Evolutionary conservation across 2,797 vertebrate genomes (phyloP), one percentile per base, ranked within the genome.

Genomic region (Microhierax caerulescens): DNA sequence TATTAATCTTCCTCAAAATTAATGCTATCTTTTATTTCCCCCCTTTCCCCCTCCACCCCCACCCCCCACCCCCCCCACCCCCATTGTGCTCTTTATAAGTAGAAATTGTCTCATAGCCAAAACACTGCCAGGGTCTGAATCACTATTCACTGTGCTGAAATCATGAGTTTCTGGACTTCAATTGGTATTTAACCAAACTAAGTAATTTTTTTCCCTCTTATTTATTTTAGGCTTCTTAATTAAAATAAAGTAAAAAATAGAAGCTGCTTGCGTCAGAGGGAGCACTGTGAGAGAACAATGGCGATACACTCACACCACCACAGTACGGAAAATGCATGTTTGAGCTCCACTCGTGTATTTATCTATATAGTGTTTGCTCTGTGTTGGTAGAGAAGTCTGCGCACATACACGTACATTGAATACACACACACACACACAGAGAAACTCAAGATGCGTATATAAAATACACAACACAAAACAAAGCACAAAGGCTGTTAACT

Each of bases 91-190:
- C 90, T 97, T 96, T 97, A 92, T 94, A 97, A 94, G 81, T 45
- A 96, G 91, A 97, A 97, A 98, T 97, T 95, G 93, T 85, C 95
- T 79, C 93, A 90, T 88, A 95, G 95, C 94, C 96, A 96, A 96
- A 94, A 94, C 73, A 88, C 67, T 97, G 97, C 96, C 96, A 97
- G 92, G 61, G 84, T 96, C 84, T 97, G 97, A 98, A 95, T 97
- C 96, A 97, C 91, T 88, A 95, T 95, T 96, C 95, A 92, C 92
- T 91, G 92, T 93, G 87, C 72, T 94, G 95, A 98, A 97, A 97
- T 93, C 3, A 5, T 97, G 95, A 95, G 82, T 91, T 96, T 91
- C 91, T 96, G 70, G 70, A 85, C 74, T 93, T 92, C 84, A 97
- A 88, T 65, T 68, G 41, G 47, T 94, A 96, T 96, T 93, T 90